These are phyloP conservation scores for Oasisia sp. DNA, from an alignment of 2,888 invertebrate species.

Conservation along the genomic window DNA sequence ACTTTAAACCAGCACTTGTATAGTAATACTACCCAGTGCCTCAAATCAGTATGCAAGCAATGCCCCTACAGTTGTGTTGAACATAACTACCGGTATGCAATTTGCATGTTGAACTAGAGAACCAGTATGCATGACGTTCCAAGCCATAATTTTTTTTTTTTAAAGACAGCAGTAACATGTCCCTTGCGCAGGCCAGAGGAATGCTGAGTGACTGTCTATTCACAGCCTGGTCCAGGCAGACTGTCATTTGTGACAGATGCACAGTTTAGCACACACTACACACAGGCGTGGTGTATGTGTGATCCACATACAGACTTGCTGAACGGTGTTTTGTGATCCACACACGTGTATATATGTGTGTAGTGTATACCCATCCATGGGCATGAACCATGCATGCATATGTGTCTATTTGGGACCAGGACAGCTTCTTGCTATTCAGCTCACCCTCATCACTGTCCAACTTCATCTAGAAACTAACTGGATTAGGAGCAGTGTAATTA, in stretches of 20 bases:
- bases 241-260: neutral
- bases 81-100: neutral
- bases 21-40: neutral
- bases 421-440: neutral
- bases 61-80: neutral
- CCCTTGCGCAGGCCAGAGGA: neutral
- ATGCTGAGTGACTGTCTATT: neutral
- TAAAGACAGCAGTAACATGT: neutral
- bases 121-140: slow-evolving; percentile 17
- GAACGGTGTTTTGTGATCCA: no score
- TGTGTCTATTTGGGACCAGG: neutral
- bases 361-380: no score
- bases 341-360: no score
- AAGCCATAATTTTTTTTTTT: neutral
- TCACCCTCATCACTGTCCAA: neutral
- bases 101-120: neutral
- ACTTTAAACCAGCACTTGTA: neutral
- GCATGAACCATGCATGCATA: no score
- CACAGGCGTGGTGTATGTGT: no score
- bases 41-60: neutral
- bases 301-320: no score
- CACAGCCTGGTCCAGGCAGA: neutral
- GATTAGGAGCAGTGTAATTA: neutral
- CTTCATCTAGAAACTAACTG: neutral
- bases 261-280: neutral